phyloP scores from a whole-genome alignment of 1,140 invertebrate genomes.

The Dendroctonus ponderosae region DNA sequence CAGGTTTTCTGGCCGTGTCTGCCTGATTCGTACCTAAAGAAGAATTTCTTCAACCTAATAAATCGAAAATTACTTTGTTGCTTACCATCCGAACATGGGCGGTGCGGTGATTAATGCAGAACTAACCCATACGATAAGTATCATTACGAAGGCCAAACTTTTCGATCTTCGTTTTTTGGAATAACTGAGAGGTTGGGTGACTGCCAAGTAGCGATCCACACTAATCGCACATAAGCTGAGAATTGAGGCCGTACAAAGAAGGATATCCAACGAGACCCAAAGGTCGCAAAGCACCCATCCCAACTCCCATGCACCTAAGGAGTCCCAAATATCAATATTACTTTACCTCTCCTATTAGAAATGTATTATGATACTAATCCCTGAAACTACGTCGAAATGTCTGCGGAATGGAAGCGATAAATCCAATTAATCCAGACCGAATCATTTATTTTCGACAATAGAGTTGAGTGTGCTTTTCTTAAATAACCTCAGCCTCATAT shows the following conservation, averaged over 20 bases:
- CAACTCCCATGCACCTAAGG: conserved; percentile 47
- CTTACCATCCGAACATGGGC: conserved; percentile 77
- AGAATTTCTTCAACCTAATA: conserved; percentile 7
- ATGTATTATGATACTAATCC: not conserved
- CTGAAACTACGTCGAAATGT: too few species aligned
- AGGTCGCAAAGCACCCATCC: conserved; percentile 80
- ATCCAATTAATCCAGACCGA: too few species aligned
- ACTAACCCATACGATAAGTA: conserved; percentile 78
- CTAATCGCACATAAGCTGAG: conserved; percentile 79
- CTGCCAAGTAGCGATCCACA: conserved; percentile 84
- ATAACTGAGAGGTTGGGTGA: conserved; percentile 80
- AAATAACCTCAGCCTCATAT: too few species aligned
- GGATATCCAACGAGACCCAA: conserved; percentile 91
- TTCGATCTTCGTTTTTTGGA: conserved; percentile 74
- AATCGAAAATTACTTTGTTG: conserved; percentile 17
- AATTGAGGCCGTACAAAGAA: conserved; percentile 86
- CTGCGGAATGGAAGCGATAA: too few species aligned
- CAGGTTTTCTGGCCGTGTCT: conserved; percentile 57
- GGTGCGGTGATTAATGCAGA: conserved; percentile 81
- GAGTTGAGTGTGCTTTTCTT: too few species aligned
- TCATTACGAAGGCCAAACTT: conserved; percentile 75
- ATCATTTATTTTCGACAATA: too few species aligned
- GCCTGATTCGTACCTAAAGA: conserved; percentile 65
- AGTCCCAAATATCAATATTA: too few species aligned
- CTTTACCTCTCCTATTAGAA: not conserved